These are phyloP conservation scores for Otolemur garnettii DNA, from an alignment of 2,113 vertebrate species.

Conservation along the genomic window DNA sequence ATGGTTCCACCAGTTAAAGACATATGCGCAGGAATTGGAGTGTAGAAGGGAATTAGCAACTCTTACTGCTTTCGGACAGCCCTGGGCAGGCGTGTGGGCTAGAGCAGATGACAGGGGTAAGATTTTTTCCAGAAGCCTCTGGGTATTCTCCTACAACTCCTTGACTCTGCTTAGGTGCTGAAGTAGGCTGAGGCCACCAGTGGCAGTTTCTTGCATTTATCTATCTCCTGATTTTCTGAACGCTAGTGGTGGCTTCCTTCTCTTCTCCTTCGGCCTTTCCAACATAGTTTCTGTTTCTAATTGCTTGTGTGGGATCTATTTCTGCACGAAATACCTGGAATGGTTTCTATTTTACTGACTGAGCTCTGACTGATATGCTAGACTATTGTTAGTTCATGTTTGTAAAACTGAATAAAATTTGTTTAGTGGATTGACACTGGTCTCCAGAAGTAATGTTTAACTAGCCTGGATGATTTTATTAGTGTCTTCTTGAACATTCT, in stretches of 20 bases:
- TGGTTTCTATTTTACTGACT: not conserved
- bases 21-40: not conserved
- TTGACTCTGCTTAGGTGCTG: not conserved
- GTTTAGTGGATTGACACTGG: not conserved
- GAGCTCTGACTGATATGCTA: not conserved
- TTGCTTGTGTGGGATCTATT: not conserved
- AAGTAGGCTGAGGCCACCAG: not conserved
- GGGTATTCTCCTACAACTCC: not conserved
- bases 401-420: slow-evolving; percentile 38
- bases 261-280: not conserved
- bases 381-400: not conserved
- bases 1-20: not conserved
- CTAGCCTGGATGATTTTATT: not conserved
- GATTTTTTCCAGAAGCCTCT: slow-evolving; percentile 21
- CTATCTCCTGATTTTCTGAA: not conserved
- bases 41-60: not conserved
- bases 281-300: not conserved
- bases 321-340: not conserved
- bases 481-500: slow-evolving; percentile 8
- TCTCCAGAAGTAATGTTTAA: not conserved
- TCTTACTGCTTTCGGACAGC: not conserved
- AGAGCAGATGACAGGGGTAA: not conserved
- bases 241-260: not conserved
- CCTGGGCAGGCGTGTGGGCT: not conserved
- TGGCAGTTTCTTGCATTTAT: not conserved